Conservation (phyloP, 1,140 invertebrate species). For the Apis cerana region DNA sequence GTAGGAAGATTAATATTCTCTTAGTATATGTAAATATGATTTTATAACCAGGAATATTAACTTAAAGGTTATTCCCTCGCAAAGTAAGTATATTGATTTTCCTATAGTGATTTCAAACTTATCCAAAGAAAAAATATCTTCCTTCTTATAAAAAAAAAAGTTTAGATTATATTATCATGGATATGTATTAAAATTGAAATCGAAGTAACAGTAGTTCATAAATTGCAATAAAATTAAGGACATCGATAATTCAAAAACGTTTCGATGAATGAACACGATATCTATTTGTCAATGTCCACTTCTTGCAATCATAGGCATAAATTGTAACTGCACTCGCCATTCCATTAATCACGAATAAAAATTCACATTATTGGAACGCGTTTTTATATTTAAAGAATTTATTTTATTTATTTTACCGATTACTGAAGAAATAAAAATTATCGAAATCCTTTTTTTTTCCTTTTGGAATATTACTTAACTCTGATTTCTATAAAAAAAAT, state of each 20-base stretch:
- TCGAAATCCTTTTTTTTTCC: too few relatives aligned
- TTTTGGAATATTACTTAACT: too few relatives aligned
- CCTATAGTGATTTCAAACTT: too few relatives aligned
- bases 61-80: too few relatives aligned
- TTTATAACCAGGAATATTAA: too few relatives aligned
- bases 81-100: too few relatives aligned
- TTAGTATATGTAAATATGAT: too few relatives aligned
- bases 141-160: too few relatives aligned
- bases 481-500: too few relatives aligned
- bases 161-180: too few relatives aligned
- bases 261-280: neutral
- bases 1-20: too few relatives aligned
- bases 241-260: neutral
- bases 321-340: neutral
- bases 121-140: too few relatives aligned
- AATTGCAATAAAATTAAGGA: neutral
- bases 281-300: neutral
- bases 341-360: neutral
- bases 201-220: neutral
- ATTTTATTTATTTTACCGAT: neutral
- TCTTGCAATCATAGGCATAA: neutral
- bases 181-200: neutral
- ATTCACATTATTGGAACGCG: neutral
- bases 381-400: neutral
- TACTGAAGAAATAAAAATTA: neutral